Conservation (phyloP, 2,113 vertebrate species). For the Pelecanoides urinatrix region DNA sequence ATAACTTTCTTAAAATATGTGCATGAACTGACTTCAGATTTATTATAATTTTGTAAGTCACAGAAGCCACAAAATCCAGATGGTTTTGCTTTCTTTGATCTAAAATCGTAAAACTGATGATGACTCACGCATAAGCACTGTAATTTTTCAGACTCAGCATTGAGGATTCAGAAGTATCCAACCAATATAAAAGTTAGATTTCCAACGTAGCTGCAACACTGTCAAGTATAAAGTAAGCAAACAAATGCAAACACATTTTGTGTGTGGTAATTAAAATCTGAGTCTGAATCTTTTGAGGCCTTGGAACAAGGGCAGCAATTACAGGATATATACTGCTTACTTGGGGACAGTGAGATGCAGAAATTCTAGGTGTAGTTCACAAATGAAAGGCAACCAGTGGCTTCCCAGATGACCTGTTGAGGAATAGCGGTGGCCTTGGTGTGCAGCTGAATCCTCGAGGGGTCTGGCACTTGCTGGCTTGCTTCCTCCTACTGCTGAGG, state of each 20-base stretch:
- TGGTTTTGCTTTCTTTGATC: slow-evolving; percentile 12
- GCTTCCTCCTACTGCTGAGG: neutral
- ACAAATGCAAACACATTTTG: neutral
- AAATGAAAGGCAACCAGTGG: neutral
- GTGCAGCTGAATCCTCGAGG: neutral
- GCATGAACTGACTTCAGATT: neutral
- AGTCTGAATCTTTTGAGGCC: neutral
- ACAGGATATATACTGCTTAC: neutral
- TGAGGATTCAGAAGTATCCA: neutral
- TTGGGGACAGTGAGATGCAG: neutral
- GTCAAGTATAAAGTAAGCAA: neutral
- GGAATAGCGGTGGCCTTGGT: neutral
- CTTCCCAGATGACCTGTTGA: neutral
- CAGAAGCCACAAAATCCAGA: neutral
- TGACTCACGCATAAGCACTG: neutral
- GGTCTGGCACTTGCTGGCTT: neutral
- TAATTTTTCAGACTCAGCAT: neutral
- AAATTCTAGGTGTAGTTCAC: neutral
- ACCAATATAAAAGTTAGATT: neutral
- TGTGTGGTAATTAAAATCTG: neutral
- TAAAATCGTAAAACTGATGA: neutral
- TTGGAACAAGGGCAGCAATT: neutral
- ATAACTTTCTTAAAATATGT: neutral
- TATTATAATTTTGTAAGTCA: neutral
- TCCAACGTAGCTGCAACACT: neutral